These are phyloP conservation scores for Ectropis grisescens DNA, from an alignment of 1,140 invertebrate genomes.

Conservation along the genomic window DNA sequence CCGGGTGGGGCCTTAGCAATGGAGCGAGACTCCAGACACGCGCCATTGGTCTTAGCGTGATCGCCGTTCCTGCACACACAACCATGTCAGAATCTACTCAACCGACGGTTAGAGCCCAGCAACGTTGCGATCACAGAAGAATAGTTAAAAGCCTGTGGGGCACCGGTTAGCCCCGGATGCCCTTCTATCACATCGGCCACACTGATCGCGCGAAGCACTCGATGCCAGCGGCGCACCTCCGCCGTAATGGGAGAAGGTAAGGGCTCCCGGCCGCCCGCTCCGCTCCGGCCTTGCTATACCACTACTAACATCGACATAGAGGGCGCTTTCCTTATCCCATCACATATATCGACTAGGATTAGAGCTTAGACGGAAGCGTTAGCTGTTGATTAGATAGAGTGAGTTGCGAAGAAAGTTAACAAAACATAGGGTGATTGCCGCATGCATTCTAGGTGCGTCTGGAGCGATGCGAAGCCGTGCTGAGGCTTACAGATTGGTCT, in stretches of 20 bases:
- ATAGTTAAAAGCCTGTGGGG: constrained; percentile 54
- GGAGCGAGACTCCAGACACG: constrained; percentile 77
- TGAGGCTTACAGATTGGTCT: constrained; percentile 53
- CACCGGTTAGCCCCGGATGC: constrained; percentile 34
- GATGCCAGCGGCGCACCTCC: constrained; percentile 60
- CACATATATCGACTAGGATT: constrained; percentile 62
- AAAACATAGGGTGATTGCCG: constrained; percentile 28
- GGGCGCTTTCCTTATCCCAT: constrained; percentile 78
- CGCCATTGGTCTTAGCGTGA: constrained; percentile 67
- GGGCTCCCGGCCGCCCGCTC: constrained; percentile 65
- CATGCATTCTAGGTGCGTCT: constrained; percentile 55
- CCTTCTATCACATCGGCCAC: constrained; percentile 40
- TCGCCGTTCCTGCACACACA: constrained; percentile 43
- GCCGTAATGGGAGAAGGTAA: constrained; percentile 75
- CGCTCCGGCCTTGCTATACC: constrained; percentile 45
- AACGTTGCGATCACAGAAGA: constrained; percentile 42
- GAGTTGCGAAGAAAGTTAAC: constrained; percentile 58
- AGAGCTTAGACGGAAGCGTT: constrained; percentile 54
- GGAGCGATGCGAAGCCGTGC: constrained; percentile 60
- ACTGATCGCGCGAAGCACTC: constrained; percentile 51
- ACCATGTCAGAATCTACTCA: not conserved
- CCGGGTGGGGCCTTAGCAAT: constrained; percentile 89
- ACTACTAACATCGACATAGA: constrained; percentile 51
- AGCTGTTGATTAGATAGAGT: constrained; percentile 44
- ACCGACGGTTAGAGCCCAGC: too few relatives aligned